These are phyloP conservation scores for Yponomeuta evonymella DNA, from an alignment of 2,888 invertebrate species.

Conservation along the genomic window DNA sequence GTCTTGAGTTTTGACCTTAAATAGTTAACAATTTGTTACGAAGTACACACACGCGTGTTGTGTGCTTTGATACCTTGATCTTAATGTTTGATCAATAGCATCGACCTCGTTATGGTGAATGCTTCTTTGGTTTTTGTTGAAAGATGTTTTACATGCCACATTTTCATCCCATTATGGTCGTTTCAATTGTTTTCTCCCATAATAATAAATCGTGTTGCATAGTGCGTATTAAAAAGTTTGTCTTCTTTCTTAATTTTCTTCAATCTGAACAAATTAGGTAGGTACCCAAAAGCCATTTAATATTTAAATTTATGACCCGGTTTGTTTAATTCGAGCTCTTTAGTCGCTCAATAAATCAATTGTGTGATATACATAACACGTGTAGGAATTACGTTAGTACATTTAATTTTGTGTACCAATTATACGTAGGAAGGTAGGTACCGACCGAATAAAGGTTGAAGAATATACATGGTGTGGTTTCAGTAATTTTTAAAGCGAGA, in stretches of 20 bases:
- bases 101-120: neutral
- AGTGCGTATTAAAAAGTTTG: too few relatives aligned
- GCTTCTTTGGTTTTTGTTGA: neutral
- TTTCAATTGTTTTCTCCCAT: neutral
- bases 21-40: constrained; percentile 12
- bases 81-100: constrained; percentile 21
- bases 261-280: neutral
- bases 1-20: constrained; percentile 2
- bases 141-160: neutral
- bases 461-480: too few relatives aligned
- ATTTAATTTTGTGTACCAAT: neutral
- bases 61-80: constrained; percentile 32
- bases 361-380: neutral
- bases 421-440: too few relatives aligned
- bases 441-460: too few relatives aligned
- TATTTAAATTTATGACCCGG: too few relatives aligned
- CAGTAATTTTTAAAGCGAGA: too few relatives aligned
- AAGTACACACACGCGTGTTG: constrained; percentile 21
- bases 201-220: neutral
- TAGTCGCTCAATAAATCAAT: too few relatives aligned
- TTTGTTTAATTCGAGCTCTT: too few relatives aligned
- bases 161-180: neutral
- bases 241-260: neutral
- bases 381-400: neutral
- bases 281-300: too few relatives aligned